These are phyloP conservation scores for Formica aserva DNA, from an alignment of 2,888 invertebrate species.

Conservation along the genomic window DNA sequence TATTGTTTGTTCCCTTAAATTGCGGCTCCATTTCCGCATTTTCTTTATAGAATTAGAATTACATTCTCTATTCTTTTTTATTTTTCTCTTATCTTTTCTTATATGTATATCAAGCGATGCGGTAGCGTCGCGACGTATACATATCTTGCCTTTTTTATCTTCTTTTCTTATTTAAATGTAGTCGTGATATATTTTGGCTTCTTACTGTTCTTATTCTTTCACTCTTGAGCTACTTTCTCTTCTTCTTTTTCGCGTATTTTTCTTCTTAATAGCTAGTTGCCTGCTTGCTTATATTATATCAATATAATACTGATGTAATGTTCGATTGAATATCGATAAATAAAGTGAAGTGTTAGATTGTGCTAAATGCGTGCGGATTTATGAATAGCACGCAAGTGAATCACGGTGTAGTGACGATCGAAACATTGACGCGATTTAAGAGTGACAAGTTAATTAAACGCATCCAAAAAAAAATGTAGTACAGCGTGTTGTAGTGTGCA, in stretches of 20 bases:
- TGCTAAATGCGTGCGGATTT: slow-evolving; percentile 40
- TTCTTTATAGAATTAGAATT: not conserved
- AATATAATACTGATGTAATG: not conserved
- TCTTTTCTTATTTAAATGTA: not conserved
- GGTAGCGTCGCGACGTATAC: too few species aligned
- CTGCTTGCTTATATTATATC: not conserved
- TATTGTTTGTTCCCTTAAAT: not conserved
- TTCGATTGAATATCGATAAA: slow-evolving; percentile 13
- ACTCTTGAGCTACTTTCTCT: slow-evolving; percentile 19
- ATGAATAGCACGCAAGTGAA: slow-evolving; percentile 36
- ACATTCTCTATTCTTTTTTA: not conserved
- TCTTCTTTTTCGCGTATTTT: slow-evolving; percentile 17
- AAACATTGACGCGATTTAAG: slow-evolving; percentile 14
- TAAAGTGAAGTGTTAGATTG: slow-evolving; percentile 47
- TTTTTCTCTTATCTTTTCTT: not conserved
- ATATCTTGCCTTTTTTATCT: not conserved
- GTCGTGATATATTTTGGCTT: not conserved
- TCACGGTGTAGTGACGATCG: slow-evolving; percentile 41
- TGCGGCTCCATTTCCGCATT: not conserved
- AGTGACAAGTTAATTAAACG: slow-evolving; percentile 34
- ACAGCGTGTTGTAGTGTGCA: slow-evolving; percentile 20
- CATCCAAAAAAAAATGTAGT: slow-evolving; percentile 5
- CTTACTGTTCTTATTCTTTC: slow-evolving; percentile 13
- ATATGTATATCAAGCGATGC: too few species aligned
- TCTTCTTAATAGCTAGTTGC: slow-evolving; percentile 34